phyloP scores from a whole-genome alignment of 2,888 invertebrate species.

The Lepidonotus clava region DNA sequence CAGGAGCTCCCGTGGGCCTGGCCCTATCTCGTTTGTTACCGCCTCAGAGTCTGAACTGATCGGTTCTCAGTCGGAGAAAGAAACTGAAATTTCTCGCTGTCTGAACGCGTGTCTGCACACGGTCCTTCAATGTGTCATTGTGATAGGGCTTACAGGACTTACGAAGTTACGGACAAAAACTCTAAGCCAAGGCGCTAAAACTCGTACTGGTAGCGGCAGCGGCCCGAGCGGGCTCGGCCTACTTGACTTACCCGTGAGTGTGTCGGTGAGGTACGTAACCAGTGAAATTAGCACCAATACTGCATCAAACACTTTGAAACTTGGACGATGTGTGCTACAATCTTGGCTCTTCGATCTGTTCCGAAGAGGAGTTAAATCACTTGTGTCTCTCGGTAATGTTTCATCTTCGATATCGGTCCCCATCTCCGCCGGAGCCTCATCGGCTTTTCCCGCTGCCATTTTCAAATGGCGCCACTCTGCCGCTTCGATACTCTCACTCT shows the following conservation, averaged over 20 bases:
- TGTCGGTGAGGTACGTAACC: constrained; percentile 47
- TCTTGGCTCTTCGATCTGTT: not conserved
- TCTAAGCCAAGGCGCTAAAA: too few relatives aligned
- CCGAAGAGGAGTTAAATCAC: constrained; percentile 10
- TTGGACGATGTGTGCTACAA: not conserved
- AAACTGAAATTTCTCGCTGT: too few relatives aligned
- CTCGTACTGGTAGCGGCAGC: not conserved
- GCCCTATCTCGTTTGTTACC: too few relatives aligned
- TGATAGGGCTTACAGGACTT: too few relatives aligned
- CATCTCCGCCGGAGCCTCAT: not conserved
- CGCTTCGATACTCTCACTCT: too few relatives aligned
- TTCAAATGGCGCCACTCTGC: too few relatives aligned
- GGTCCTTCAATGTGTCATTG: too few relatives aligned
- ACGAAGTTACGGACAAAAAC: too few relatives aligned
- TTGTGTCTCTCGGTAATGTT: not conserved
- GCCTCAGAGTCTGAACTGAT: too few relatives aligned
- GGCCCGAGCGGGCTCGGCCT: not conserved
- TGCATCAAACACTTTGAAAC: constrained; percentile 30
- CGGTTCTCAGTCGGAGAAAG: too few relatives aligned
- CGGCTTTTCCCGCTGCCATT: constrained; percentile 54
- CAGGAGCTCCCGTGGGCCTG: too few relatives aligned
- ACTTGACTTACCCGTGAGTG: constrained; percentile 42
- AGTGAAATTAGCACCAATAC: constrained; percentile 30
- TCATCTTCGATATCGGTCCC: constrained; percentile 17
- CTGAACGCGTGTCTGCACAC: too few relatives aligned